phyloP scores from a whole-genome alignment of 1,140 invertebrate species.

The Zaprionus tsacasi region DNA sequence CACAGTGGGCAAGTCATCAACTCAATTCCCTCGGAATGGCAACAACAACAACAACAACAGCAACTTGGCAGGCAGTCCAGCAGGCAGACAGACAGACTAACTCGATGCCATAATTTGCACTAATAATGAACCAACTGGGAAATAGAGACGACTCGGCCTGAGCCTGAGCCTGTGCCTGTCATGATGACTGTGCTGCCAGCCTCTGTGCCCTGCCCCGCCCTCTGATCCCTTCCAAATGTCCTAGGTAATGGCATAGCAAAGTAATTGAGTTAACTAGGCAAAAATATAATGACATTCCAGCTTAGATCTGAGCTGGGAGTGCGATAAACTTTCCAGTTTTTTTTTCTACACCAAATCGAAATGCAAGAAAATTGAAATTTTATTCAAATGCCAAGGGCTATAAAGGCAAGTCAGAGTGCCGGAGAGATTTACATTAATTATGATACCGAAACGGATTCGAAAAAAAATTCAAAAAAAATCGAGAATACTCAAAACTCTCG shows the following conservation, averaged over 20 bases:
- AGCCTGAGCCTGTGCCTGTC: slow-evolving; percentile 15
- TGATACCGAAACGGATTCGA: slow-evolving; percentile 34
- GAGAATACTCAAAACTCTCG: slow-evolving; percentile 4
- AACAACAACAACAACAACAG: slow-evolving; percentile 27
- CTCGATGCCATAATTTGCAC: slow-evolving; percentile 57
- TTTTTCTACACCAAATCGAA: slow-evolving; percentile 19
- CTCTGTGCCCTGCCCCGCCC: background rate
- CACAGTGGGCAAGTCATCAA: slow-evolving; percentile 42
- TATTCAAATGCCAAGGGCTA: slow-evolving; percentile 63
- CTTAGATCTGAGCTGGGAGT: background rate
- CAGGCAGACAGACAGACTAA: slow-evolving; percentile 1
- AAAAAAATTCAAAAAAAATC: background rate
- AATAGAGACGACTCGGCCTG: slow-evolving; percentile 23
- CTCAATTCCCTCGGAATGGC: slow-evolving; percentile 36
- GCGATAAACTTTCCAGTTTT: slow-evolving; percentile 27
- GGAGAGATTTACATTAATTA: slow-evolving; percentile 72
- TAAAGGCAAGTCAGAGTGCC: slow-evolving; percentile 47
- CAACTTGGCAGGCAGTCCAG: background rate
- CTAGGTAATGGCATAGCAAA: slow-evolving; percentile 46
- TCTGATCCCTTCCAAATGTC: background rate
- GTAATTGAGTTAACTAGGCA: slow-evolving; percentile 71
- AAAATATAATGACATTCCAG: slow-evolving; percentile 46
- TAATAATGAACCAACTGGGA: slow-evolving; percentile 59
- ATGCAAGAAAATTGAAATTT: slow-evolving; percentile 78
- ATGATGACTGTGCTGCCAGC: slow-evolving; percentile 35